Base-by-base conservation (phyloP, 2,888 invertebrate species). In the Cryptocephalus primarius region DNA sequence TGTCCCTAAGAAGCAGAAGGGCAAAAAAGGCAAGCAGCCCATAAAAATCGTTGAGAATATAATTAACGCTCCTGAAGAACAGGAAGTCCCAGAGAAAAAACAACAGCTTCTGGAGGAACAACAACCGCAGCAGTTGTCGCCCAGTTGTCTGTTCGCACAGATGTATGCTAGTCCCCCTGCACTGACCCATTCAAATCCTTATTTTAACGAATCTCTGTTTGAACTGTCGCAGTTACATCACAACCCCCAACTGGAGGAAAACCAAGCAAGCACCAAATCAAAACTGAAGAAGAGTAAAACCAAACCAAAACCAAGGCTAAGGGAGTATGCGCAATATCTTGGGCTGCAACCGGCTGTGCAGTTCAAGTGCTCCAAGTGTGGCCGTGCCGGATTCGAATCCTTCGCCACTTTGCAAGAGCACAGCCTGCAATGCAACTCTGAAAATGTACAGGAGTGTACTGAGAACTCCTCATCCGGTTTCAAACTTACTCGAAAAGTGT, bases 331-430 rank as follows among this genome's bases (percentile, higher is more conserved):
- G 42, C 84, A 85, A 62, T 84, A 82, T 65, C 70, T 84, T 56
- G 83, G 84, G 10, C 67, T 85, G 47, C 83, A 84, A 63, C 80
- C 82, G 8, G 77, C 80, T 64, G 79, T 83, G 42, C 82, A 82
- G 67, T 80, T 81, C 63, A 83, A 82, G 63, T 88, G 88, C 64
- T 75, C 80, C 39, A 85, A 83, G 65, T 88, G 88, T 69, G 78
- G 78, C 60, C 76, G 76, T 36, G 77, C 79, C 57, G 79, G 79
- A 47, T 84, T 83, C 65, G 78, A 80, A 55, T 78, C 80, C 9
- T 69, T 84, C 53, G 74, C 76, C 33, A 75, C 77, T 67, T 70
- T 85, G 42, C 83, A 84, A 61, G 82, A 82, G 55, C 85, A 85
- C 67, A 79, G 82, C 60, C 70, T 77, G 45, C 72, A 75, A 46